Base-by-base conservation (phyloP, 2,797 vertebrate species). In the Phoebastria nigripes region DNA sequence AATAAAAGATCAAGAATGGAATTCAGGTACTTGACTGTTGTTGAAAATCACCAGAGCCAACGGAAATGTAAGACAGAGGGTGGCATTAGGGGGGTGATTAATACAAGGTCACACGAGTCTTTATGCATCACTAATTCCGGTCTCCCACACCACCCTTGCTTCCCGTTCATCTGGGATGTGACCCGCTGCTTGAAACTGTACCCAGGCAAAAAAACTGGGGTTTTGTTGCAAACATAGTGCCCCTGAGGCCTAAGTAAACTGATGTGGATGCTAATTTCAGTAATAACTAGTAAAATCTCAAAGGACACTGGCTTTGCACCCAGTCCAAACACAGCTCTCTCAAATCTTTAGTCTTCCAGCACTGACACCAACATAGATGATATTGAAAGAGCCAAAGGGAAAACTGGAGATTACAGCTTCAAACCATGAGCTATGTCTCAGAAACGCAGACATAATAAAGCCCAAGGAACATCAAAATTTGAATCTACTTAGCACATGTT, bases 401-500 rank as follows among this genome's bases (percentile, higher is more conserved):
- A 69, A 92, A 71, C 9, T 72, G 62, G n/a, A 96, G 86, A 87
- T 88, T 74, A 92, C 22, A 49, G 55, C 42, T 79, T 59, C 70
- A 67, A 49, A 59, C 14, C 46, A 82, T 21, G 19, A 80, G 4
- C n/a, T 77, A 2, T 44, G 28, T 33, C 31, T 83, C 87, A 55
- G 65, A 81, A 81, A 81, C 19, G 31, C 11, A 94, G 84, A 77
- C 52, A 73, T 44, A 93, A 90, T 54, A 94, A 95, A 79, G 16
- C n/a, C 31, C 86, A 90, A 90, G 67, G 51, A 82, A 67, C 33
- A 86, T 18, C 33, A 71, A 77, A 82, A 85, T 46, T 56, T 72
- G 24, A 37, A 55, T 59, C 41, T 83, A 35, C 33, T 89, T 76
- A 92, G 31, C 10, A 86, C 24, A 46, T 24, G 16, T 10, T 95